A percentile compares a stretch with the other conserved stretches of the same genome.
phyloP scores from a whole-genome alignment of 2,797 vertebrate genomes.

The Enteromius trimaculatus region DNA sequence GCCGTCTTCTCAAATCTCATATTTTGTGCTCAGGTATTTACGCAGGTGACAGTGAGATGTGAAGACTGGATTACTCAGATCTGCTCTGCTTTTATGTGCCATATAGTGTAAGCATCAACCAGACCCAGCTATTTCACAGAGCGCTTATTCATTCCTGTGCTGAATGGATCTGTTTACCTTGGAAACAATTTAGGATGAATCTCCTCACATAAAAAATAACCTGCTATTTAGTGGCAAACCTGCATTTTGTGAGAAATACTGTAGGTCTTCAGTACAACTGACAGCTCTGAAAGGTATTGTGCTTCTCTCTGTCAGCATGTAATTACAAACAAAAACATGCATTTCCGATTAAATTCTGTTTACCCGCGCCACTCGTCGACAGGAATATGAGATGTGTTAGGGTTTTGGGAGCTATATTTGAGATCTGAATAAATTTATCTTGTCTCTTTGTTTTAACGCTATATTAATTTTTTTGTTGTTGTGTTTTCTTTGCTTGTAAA shows the following conservation, averaged over 20 bases:
- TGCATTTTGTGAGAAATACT: constrained; percentile 41
- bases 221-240: constrained; percentile 40
- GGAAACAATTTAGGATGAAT: constrained; percentile 49
- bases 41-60: constrained; percentile 47
- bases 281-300: constrained; percentile 44
- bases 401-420: background rate
- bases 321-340: constrained; percentile 43
- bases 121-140: constrained; percentile 41
- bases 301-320: constrained; percentile 24
- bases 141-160: constrained; percentile 49
- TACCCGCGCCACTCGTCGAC: background rate
- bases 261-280: constrained; percentile 16
- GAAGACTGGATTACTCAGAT: constrained; percentile 42
- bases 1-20: constrained; percentile 44
- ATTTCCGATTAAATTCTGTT: constrained; percentile 25
- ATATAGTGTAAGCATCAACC: constrained; percentile 53
- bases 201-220: constrained; percentile 32
- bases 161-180: constrained; percentile 50
- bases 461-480: background rate
- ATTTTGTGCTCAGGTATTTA: constrained; percentile 48
- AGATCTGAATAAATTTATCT: background rate
- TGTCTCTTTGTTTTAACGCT: background rate
- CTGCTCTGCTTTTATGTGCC: constrained; percentile 51
- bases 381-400: background rate
- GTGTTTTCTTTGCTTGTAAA: background rate